Conservation (phyloP, 2,888 invertebrate species). For the Linyphia triangularis region DNA sequence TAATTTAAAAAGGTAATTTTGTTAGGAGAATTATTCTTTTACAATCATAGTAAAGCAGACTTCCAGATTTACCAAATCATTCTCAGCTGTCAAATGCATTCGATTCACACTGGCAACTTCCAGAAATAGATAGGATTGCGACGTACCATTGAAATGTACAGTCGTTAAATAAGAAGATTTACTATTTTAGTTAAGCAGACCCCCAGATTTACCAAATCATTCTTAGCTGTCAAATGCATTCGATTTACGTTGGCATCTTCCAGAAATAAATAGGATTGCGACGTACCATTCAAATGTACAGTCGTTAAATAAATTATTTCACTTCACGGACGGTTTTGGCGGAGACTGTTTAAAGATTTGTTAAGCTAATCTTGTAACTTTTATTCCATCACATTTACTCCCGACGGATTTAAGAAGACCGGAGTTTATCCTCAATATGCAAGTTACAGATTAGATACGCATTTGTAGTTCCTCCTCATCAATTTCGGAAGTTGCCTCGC, state of each 20-base stretch:
- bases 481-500: background rate
- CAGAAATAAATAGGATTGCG: background rate
- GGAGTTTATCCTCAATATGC: background rate
- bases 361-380: background rate
- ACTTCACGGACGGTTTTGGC: background rate
- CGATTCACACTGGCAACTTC: background rate
- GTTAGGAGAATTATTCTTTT: no score
- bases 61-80: no score
- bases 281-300: background rate
- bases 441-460: background rate
- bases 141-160: background rate
- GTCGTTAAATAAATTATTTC: background rate
- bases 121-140: background rate
- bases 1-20: no score
- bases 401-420: background rate
- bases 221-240: background rate
- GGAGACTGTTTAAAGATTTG: no score
- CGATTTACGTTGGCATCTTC: background rate
- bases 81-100: background rate
- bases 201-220: no score
- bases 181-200: no score
- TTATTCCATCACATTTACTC: background rate
- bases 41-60: no score
- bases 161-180: background rate
- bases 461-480: constrained; percentile 3